Percentiles rank a stretch among this genome's conserved stretches.
These are phyloP conservation scores for Philonicus albiceps DNA, from an alignment of 2,888 invertebrate genomes.

Conservation along the genomic window DNA sequence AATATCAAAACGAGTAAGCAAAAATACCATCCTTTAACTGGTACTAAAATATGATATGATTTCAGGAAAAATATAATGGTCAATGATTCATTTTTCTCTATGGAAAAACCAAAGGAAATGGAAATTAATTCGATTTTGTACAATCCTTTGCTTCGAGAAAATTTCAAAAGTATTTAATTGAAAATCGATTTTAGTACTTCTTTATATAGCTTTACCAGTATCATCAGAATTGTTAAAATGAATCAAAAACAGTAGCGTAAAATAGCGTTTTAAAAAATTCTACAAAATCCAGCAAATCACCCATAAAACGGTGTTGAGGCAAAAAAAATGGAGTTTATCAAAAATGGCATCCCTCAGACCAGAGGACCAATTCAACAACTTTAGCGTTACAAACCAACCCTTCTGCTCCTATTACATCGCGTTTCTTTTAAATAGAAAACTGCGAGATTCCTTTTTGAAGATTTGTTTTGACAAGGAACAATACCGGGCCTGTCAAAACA, in stretches of 20 bases:
- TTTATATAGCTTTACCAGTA: too few relatives aligned
- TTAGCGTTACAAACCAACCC: background rate
- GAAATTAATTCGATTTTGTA: too few relatives aligned
- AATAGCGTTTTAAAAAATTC: background rate
- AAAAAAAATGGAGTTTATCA: background rate
- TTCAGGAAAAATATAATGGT: too few relatives aligned
- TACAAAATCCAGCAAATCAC: background rate
- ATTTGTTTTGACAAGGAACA: constrained; percentile 37
- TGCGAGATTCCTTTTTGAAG: background rate
- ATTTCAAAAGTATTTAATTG: too few relatives aligned
- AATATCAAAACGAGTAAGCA: too few relatives aligned
- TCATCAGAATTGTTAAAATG: background rate
- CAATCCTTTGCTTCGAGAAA: too few relatives aligned
- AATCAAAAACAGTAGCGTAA: background rate
- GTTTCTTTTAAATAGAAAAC: background rate
- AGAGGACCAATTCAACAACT: background rate
- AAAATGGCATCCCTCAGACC: background rate
- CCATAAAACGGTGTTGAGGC: background rate
- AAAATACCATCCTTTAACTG: too few relatives aligned
- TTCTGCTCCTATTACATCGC: background rate
- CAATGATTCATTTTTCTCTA: too few relatives aligned
- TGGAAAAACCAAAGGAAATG: too few relatives aligned
- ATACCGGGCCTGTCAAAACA: constrained; percentile 11
- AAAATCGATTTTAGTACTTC: too few relatives aligned
- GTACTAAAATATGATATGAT: too few relatives aligned